Conservation (phyloP, 2,888 invertebrate species). For the Chelonus formosanus region DNA sequence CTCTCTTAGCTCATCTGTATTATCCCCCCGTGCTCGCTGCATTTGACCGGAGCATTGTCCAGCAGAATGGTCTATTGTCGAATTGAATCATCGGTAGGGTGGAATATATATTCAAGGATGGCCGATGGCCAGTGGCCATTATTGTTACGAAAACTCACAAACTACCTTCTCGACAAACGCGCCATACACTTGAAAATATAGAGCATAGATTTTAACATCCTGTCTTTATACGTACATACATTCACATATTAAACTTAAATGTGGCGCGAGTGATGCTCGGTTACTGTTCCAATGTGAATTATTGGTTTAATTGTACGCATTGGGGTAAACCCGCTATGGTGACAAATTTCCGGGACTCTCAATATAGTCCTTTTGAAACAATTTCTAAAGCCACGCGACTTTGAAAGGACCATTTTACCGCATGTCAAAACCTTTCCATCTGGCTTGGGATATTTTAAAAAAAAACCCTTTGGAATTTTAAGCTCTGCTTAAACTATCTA, state of each 20-base stretch:
- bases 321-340: conserved; percentile 42
- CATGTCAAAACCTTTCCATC: too few relatives aligned
- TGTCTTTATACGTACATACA: conserved; percentile 18
- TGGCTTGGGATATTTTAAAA: too few relatives aligned
- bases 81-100: conserved; percentile 60
- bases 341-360: conserved; percentile 54
- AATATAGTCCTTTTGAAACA: too few relatives aligned
- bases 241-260: too few relatives aligned
- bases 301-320: conserved; percentile 59
- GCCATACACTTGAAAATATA: too few relatives aligned
- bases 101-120: conserved; percentile 55
- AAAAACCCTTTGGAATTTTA: too few relatives aligned
- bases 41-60: conserved; percentile 62
- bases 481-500: too few relatives aligned
- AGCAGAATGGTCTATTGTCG: conserved; percentile 59
- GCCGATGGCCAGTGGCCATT: conserved; percentile 59
- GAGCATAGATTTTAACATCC: conserved; percentile 25
- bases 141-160: conserved; percentile 46
- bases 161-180: conserved; percentile 28
- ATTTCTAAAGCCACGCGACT: conserved; percentile 46
- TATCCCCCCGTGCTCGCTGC: conserved; percentile 45
- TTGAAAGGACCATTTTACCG: background rate
- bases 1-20: conserved; percentile 14
- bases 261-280: conserved; percentile 16
- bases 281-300: conserved; percentile 50